These are phyloP conservation scores for Cryptoblepharus egeriae DNA, from an alignment of 2,797 vertebrate species.

Conservation along the genomic window DNA sequence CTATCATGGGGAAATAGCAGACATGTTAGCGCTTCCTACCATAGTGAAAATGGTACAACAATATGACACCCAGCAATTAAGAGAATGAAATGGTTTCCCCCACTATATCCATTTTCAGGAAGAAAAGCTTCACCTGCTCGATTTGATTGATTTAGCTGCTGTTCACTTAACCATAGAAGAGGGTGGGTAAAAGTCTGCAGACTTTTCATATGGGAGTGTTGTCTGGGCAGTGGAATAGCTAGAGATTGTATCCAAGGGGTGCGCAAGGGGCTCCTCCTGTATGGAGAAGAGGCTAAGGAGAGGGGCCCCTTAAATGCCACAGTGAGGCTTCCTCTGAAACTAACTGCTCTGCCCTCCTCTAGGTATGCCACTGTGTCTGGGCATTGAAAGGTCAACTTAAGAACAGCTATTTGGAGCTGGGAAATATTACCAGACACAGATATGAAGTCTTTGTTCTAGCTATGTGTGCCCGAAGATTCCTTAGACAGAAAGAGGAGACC, in stretches of 20 bases:
- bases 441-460: not conserved
- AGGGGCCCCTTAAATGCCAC: no score
- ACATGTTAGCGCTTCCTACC: no score
- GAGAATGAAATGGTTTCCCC: fast-evolving
- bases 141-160: constrained; percentile 12
- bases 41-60: not conserved
- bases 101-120: not conserved
- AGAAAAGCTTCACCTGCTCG: not conserved
- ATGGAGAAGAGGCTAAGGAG: no score
- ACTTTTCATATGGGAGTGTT: not conserved
- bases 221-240: no score
- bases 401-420: constrained; percentile 15
- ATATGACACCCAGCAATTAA: not conserved
- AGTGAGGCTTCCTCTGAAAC: no score
- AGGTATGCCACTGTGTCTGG: no score
- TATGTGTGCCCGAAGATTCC: constrained; percentile 27
- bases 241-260: no score
- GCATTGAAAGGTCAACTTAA: not conserved
- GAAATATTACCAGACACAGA: constrained; percentile 39
- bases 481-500: not conserved
- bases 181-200: not conserved
- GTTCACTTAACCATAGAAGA: not conserved
- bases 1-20: no score
- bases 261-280: no score
- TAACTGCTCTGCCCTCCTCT: no score